Evolutionary conservation across 2,888 invertebrate genomes (phyloP).

Genomic region (Stegophylla sp.): DNA sequence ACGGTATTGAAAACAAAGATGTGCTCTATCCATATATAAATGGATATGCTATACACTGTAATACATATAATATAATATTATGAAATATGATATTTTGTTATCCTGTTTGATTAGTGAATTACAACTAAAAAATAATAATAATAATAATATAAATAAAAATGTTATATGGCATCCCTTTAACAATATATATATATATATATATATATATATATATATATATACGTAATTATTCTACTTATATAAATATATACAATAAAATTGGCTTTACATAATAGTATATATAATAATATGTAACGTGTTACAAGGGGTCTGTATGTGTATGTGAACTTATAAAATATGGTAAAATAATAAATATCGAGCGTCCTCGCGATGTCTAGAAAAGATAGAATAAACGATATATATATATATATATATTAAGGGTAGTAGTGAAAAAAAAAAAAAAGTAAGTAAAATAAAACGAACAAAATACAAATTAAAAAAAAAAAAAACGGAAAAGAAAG

Average conservation of each 20-base stretch:
- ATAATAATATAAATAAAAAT: neutral
- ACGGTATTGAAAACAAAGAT: too few relatives aligned
- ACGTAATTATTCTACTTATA: neutral
- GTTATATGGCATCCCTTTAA: slow-evolving; percentile 19
- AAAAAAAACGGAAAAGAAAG: neutral
- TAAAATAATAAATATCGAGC: too few relatives aligned
- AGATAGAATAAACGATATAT: neutral
- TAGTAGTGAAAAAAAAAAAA: too few relatives aligned
- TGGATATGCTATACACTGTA: too few relatives aligned
- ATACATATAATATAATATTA: neutral
- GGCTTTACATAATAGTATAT: neutral
- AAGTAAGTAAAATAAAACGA: too few relatives aligned
- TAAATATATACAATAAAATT: neutral
- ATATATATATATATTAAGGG: too few relatives aligned
- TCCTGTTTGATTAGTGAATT: neutral
- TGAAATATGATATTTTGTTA: neutral
- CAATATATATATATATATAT: neutral
- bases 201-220: too few relatives aligned
- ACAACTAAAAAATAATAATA: neutral
- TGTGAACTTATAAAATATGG: neutral
- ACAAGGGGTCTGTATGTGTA: neutral
- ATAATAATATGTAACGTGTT: neutral
- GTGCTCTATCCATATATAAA: too few relatives aligned
- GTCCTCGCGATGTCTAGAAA: neutral
- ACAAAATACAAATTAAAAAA: too few relatives aligned